Evolutionary conservation across 2,888 invertebrate species (phyloP).

Genomic region (Hipparchia semele): DNA sequence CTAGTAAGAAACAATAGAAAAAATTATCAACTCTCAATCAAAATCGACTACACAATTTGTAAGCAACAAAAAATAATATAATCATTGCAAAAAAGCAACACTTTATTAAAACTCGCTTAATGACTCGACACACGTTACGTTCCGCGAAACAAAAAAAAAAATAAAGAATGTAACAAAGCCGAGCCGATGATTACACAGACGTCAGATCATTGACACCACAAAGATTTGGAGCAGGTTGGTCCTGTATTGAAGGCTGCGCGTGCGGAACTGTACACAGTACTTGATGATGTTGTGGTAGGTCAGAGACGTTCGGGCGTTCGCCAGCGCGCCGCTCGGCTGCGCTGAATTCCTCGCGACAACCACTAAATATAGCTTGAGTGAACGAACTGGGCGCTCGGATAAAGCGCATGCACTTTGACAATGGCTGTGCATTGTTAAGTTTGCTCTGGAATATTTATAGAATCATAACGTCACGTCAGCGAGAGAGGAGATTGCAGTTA

Average conservation of each 20-base stretch:
- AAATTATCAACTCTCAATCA: not conserved
- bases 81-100: not conserved
- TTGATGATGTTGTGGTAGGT: constrained; percentile 57
- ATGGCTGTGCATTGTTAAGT: constrained; percentile 31
- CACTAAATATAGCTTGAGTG: constrained; percentile 80
- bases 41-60: not conserved
- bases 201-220: constrained; percentile 35
- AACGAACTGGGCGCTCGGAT: constrained; percentile 67
- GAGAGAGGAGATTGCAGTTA: not conserved
- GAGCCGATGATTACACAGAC: constrained; percentile 24
- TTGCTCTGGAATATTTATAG: constrained; percentile 32
- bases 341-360: constrained; percentile 52
- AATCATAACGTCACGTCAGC: not conserved
- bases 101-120: constrained; percentile 8
- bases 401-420: constrained; percentile 42
- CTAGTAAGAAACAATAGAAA: not conserved
- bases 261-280: constrained; percentile 70
- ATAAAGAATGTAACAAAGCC: constrained; percentile 15
- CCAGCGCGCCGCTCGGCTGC: constrained; percentile 58
- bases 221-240: constrained; percentile 37
- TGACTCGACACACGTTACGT: constrained; percentile 11
- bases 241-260: constrained; percentile 52
- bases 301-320: constrained; percentile 54
- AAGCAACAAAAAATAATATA: not conserved
- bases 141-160: constrained; percentile 12